Evolutionary conservation across 2,888 invertebrate genomes (phyloP).

Genomic region (Drosophila pegasa): DNA sequence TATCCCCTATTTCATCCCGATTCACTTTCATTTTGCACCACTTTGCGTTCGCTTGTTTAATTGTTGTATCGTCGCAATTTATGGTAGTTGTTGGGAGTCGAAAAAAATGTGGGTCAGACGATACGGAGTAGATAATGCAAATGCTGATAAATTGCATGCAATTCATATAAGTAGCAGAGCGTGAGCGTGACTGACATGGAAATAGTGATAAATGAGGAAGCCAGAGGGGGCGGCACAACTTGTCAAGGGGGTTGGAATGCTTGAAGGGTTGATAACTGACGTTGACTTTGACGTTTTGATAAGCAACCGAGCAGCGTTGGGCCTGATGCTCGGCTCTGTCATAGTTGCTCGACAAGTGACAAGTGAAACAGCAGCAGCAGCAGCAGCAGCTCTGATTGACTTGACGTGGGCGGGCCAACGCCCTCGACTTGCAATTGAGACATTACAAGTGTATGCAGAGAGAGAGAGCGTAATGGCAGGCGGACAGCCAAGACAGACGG

Average conservation of each 20-base stretch:
- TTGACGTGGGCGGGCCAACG: constrained; percentile 14
- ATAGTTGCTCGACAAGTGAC: constrained; percentile 23
- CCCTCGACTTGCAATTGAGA: constrained; percentile 26
- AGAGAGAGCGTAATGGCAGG: not conserved
- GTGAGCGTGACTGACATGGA: constrained; percentile 80
- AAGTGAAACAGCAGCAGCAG: constrained; percentile 8
- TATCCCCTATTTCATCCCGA: not conserved
- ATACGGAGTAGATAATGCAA: constrained; percentile 46
- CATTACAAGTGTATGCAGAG: constrained; percentile 13
- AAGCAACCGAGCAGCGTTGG: constrained; percentile 34
- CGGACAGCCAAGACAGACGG: not conserved
- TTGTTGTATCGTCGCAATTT: constrained; percentile 15
- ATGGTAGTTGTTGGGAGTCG: not conserved
- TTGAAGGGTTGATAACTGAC: constrained; percentile 32
- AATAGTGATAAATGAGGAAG: constrained; percentile 76
- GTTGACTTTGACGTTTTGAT: constrained; percentile 49
- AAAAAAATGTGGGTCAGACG: constrained; percentile 35
- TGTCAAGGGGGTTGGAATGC: not conserved
- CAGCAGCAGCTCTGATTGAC: constrained; percentile 22
- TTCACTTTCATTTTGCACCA: not conserved
- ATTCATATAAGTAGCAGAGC: constrained; percentile 70
- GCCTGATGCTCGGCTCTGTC: constrained; percentile 37
- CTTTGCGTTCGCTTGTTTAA: constrained; percentile 10
- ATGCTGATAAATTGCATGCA: constrained; percentile 77
- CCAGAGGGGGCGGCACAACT: not conserved